A percentile compares a stretch with the other conserved stretches of the same genome.
Evolutionary conservation across 2,113 vertebrate genomes (phyloP).

Genomic region (Chrysochloris asiatica): DNA sequence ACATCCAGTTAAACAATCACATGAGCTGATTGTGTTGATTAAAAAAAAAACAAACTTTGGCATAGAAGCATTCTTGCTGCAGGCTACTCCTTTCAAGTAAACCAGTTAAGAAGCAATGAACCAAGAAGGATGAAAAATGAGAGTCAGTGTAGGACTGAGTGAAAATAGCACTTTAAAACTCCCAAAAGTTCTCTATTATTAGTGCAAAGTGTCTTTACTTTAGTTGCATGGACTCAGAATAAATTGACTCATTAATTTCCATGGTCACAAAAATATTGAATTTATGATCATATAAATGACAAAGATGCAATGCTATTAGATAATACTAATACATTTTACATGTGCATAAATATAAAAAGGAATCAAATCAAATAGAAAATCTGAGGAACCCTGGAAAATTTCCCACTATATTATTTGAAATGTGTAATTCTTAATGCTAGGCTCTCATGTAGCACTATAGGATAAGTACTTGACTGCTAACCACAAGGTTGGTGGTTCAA

Average conservation of each 20-base stretch:
- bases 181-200: background rate
- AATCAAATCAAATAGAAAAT: conserved; percentile 10
- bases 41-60: background rate
- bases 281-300: background rate
- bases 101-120: background rate
- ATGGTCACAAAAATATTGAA: background rate
- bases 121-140: background rate
- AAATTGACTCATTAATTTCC: background rate
- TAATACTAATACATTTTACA: background rate
- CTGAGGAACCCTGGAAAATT: background rate
- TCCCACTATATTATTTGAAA: background rate
- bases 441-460: too few species aligned
- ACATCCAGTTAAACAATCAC: background rate
- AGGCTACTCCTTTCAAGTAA: background rate
- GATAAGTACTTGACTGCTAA: too few species aligned
- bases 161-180: background rate
- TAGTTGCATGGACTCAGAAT: background rate
- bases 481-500: too few species aligned
- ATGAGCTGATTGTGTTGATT: background rate
- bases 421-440: background rate
- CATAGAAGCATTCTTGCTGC: background rate
- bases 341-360: background rate
- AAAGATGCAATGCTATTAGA: background rate
- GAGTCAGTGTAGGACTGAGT: background rate
- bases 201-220: background rate